Base-by-base conservation (phyloP, 2,888 invertebrate species). In the Ophion ventricosus region DNA sequence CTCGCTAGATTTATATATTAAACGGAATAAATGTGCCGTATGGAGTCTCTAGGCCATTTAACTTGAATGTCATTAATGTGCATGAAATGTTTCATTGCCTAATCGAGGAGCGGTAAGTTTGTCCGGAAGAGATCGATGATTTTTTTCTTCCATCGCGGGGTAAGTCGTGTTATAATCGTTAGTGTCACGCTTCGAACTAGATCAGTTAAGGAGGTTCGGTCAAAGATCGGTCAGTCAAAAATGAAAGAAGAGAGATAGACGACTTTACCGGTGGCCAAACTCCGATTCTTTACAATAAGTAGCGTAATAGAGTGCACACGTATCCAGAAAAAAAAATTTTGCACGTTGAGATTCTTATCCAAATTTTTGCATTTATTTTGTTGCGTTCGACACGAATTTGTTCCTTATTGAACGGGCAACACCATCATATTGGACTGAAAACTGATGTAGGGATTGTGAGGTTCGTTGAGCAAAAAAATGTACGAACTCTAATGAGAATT, bases 71-170 rank as follows among this genome's bases (percentile, higher is more conserved):
- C 76, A 85, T 84, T 87, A 87, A 87, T 84, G 73, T 84, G 87
- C 86, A 86, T 87, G 87, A 79, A 83, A 76, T 85, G 80, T 87
- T 85, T 82, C 80, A 85, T 83, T 85, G 85, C 84, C 81, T 80
- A 75, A 80, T 78, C 86, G 84, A 86, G 86, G 87, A 85, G 81
- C 76, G 86, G 87, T 87, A 82, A 86, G 87, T 85, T 83, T 54
- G 64, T 72, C 66, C 70, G 25, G 84, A 85, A 78, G 67, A 76
- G 70, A 54, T 63, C 49, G 49, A 49, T 64, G 70, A 78, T 64
- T 80, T 73, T 80, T 86, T 83, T 73, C 66, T 80, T 69, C 78
- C 66, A 73, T 75, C 56, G 43, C 54, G 78, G 49, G 49, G 79
- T 80, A 78, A 85, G 75, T 70, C 67, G 25, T 75, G 75, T 64